Evolutionary conservation across 2,797 vertebrate genomes (phyloP).

Genomic region (Helicolenus hilgendorfi): DNA sequence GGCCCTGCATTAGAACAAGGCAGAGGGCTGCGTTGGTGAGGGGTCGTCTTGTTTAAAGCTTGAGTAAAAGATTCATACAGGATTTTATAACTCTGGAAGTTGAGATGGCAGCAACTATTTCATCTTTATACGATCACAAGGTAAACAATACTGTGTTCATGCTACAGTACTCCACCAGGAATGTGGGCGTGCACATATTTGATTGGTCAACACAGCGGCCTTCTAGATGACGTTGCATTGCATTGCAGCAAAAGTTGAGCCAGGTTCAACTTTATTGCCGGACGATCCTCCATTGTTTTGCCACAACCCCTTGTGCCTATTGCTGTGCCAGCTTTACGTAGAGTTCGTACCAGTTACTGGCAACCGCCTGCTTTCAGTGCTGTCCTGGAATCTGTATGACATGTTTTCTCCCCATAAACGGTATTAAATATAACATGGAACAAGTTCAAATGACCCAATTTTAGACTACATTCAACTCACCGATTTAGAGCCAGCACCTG

Average conservation of each 20-base stretch:
- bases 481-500: not conserved
- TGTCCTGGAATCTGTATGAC: not conserved
- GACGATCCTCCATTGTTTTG: not conserved
- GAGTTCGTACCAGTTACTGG: not conserved
- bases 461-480: not conserved
- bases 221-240: not conserved
- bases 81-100: not conserved
- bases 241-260: not conserved
- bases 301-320: not conserved
- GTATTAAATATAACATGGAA: not conserved
- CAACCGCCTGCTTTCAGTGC: not conserved
- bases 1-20: not conserved
- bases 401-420: not conserved
- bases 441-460: not conserved
- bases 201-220: not conserved
- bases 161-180: not conserved
- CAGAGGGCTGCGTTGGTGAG: not conserved
- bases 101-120: not conserved
- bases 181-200: not conserved
- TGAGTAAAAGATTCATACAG: not conserved
- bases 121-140: not conserved
- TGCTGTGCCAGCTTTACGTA: not conserved
- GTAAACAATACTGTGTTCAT: not conserved
- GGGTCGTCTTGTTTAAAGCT: not conserved
- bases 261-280: not conserved